Percentiles rank a stretch among this genome's conserved stretches.
phyloP scores from a whole-genome alignment of 2,888 invertebrate genomes.

The Caenorhabditis zanzibari region DNA sequence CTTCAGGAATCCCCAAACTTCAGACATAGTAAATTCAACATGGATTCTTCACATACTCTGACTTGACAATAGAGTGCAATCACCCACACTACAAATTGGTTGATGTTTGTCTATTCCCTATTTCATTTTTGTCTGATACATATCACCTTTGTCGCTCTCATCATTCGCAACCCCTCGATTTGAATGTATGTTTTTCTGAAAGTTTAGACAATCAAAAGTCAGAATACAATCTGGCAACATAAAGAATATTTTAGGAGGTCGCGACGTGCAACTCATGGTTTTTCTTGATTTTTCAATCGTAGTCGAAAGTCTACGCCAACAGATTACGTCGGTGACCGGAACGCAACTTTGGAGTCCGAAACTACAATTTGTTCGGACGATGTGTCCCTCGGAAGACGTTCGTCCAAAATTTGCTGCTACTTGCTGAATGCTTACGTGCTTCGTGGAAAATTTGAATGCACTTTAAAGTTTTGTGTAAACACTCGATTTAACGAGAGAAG shows the following conservation, averaged over 20 bases:
- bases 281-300: neutral
- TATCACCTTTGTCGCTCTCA: slow-evolving; percentile 16
- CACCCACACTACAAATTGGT: slow-evolving; percentile 35
- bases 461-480: slow-evolving; percentile 37
- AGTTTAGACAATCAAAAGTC: slow-evolving; percentile 21
- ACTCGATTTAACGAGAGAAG: slow-evolving; percentile 27
- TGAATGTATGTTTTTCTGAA: slow-evolving; percentile 3
- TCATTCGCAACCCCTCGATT: neutral
- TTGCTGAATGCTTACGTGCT: slow-evolving; percentile 35
- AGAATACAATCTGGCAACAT: slow-evolving; percentile 13
- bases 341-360: slow-evolving; percentile 31
- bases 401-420: neutral
- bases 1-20: neutral
- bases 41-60: neutral
- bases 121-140: slow-evolving; percentile 20
- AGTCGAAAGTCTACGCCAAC: slow-evolving; percentile 1
- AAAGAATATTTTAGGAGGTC: neutral
- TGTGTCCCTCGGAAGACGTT: slow-evolving; percentile 25
- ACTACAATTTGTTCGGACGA: slow-evolving; percentile 20
- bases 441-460: slow-evolving; percentile 30
- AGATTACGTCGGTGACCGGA: slow-evolving; percentile 41
- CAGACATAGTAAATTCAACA: neutral
- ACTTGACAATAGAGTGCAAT: slow-evolving; percentile 13
- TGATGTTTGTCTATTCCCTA: slow-evolving; percentile 20
- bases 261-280: slow-evolving; percentile 20